These are phyloP conservation scores for Drosophila pseudoobscura DNA, from an alignment of 1,140 invertebrate species.

Conservation along the genomic window DNA sequence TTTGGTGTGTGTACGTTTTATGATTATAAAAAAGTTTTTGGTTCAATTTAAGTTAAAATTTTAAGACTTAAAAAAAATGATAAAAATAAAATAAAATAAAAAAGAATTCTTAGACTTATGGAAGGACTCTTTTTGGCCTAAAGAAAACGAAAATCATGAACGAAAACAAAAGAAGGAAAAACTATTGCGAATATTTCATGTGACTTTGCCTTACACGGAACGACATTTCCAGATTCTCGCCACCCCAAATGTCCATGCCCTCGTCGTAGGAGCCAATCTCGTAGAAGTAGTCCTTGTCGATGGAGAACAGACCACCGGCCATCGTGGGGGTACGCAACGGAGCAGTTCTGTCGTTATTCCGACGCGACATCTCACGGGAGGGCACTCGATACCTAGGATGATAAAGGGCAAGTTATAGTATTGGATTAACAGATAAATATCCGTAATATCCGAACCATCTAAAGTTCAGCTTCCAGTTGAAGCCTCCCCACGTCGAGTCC, in stretches of 20 bases:
- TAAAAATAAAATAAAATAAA: conserved; percentile 31
- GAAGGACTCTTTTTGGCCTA: conserved; percentile 51
- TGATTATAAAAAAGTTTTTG: conserved; percentile 48
- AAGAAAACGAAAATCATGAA: conserved; percentile 28
- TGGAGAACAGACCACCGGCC: conserved; percentile 99
- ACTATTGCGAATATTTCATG: conserved; percentile 3
- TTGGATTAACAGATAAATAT: neutral
- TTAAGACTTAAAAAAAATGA: conserved; percentile 39
- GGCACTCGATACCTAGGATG: conserved; percentile 96
- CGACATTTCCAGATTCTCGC: conserved; percentile 99
- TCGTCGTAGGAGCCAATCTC: conserved; percentile 98
- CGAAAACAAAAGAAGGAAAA: conserved; percentile 40
- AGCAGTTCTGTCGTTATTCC: conserved; percentile 94
- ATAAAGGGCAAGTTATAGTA: neutral
- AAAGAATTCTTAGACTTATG: conserved; percentile 14
- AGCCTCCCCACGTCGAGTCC: conserved; percentile 98
- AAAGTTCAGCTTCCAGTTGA: conserved; percentile 99
- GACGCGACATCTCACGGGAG: conserved; percentile 95
- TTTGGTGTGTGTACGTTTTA: conserved; percentile 33
- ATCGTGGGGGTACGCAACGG: conserved; percentile 98
- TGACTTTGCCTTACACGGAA: conserved; percentile 92
- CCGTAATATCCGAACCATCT: conserved; percentile 88
- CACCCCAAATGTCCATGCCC: conserved; percentile 99
- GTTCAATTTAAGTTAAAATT: conserved; percentile 20
- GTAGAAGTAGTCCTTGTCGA: conserved; percentile 98